Evolutionary conservation across 2,797 vertebrate species (phyloP).

Genomic region (Oreochromis mossambicus): DNA sequence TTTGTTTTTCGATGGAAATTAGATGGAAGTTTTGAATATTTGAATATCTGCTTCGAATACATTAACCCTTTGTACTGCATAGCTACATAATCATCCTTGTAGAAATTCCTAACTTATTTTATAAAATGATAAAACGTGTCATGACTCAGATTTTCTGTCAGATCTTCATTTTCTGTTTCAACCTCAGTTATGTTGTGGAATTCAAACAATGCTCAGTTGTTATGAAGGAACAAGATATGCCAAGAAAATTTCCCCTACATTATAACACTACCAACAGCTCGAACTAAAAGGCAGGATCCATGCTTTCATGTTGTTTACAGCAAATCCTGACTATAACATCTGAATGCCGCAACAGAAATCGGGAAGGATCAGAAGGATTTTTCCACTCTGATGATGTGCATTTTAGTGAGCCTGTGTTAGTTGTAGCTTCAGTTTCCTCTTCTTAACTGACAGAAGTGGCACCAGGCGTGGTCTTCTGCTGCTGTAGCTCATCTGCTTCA

Average conservation of each 20-base stretch:
- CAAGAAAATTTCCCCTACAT: neutral
- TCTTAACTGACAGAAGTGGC: neutral
- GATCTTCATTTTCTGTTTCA: neutral
- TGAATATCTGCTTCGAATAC: neutral
- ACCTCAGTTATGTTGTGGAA: neutral
- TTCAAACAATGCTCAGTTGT: neutral
- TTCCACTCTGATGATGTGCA: neutral
- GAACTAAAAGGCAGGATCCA: neutral
- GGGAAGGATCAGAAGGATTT: neutral
- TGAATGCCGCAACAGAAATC: neutral
- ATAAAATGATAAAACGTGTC: neutral
- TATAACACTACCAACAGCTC: neutral
- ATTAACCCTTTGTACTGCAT: neutral
- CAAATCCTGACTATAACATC: conserved; percentile 11
- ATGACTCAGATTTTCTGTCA: neutral
- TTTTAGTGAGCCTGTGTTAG: neutral
- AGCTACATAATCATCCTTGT: neutral
- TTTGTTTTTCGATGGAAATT: neutral
- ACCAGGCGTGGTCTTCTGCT: neutral
- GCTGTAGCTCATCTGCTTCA: neutral
- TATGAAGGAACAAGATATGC: neutral
- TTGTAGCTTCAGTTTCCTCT: neutral
- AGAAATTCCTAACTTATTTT: neutral
- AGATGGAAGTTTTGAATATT: neutral
- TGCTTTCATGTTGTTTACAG: neutral